Evolutionary conservation across 2,888 invertebrate species (phyloP), one percentile per base, ranked within the genome.

Genomic region (Standfussiana lucernea): DNA sequence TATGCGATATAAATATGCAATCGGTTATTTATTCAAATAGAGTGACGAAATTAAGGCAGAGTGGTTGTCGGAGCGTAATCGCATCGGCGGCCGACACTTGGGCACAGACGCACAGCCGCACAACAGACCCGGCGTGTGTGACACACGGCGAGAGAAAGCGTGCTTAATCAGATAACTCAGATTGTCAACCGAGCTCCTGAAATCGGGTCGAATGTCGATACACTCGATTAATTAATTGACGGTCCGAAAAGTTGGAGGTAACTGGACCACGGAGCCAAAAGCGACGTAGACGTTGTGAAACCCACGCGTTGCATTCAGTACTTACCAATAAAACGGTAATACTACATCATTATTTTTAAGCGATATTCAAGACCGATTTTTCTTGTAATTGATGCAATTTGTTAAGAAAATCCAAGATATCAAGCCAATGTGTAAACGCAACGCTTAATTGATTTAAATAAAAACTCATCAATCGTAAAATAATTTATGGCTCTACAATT

Each of bases 181-280:
- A 96, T 96, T 96, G 96, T 96, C 96, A 96, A 96, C 95, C 95
- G 93, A 93, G 95, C 96, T 95, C 95, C 96, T 96, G 96, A 96
- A 96, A 96, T 95, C 95, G 95, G 96, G 96, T 96, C 96, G 95
- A 95, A 95, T 95, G 96, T 96, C 96, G 96, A 96, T 96, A 96
- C 95, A 96, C 95, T 95, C 96, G 95, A 95, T 96, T 96, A 95
- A 96, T 96, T 96, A 96, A 95, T 95, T 95, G 96, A 95, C 96
- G 95, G 93, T 91, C 95, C 95, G 93, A 95, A 95, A 95, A 94
- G 91, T 93, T 93, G 93, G 92, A 93, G 92, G 92, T 93, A 95
- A 95, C 94, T 95, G 95, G 95, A 93, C 91, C 93, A 90, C 92
- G 90, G 90, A 92, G 89, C 93, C 94, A 92, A 95, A 94, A 95